Evolutionary conservation across 2,113 vertebrate species (phyloP).

Genomic region (Clarias gariepinus): DNA sequence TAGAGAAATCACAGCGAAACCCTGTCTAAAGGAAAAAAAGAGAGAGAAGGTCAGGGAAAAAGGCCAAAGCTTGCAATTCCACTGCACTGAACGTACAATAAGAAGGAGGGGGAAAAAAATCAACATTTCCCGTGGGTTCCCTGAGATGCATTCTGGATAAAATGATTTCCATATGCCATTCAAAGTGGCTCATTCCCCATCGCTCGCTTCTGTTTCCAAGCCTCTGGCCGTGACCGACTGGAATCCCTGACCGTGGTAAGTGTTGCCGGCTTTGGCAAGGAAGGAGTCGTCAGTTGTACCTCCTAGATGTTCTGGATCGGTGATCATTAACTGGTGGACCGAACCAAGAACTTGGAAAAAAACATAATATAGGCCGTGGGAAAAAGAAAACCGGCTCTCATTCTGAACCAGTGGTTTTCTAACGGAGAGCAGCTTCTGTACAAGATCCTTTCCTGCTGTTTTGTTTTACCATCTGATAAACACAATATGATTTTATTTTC

Average conservation of each 20-base stretch:
- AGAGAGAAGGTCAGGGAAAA: slow-evolving; percentile 59
- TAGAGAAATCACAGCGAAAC: slow-evolving; percentile 65
- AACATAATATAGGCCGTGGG: background rate
- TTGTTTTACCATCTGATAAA: background rate
- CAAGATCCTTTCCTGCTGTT: background rate
- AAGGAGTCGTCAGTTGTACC: background rate
- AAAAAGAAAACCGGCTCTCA: background rate
- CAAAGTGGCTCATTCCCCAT: slow-evolving; percentile 20
- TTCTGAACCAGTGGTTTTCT: background rate
- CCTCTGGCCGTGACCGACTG: background rate
- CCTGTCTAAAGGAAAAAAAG: slow-evolving; percentile 59
- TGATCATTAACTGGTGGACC: background rate
- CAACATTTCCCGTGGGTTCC: slow-evolving; percentile 20
- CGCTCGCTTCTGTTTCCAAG: background rate
- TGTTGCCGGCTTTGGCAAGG: background rate
- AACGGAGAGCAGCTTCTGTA: background rate
- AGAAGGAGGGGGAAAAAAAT: slow-evolving; percentile 1
- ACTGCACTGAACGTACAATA: slow-evolving; percentile 30
- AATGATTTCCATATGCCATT: slow-evolving; percentile 37
- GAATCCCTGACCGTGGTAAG: background rate
- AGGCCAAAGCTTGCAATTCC: slow-evolving; percentile 52
- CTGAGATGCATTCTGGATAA: slow-evolving; percentile 13
- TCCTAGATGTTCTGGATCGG: background rate
- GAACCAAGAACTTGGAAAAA: background rate
- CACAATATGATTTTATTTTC: background rate